These are phyloP conservation scores for Tipula vernalis DNA, from an alignment of 2,888 invertebrate genomes.

Conservation along the genomic window DNA sequence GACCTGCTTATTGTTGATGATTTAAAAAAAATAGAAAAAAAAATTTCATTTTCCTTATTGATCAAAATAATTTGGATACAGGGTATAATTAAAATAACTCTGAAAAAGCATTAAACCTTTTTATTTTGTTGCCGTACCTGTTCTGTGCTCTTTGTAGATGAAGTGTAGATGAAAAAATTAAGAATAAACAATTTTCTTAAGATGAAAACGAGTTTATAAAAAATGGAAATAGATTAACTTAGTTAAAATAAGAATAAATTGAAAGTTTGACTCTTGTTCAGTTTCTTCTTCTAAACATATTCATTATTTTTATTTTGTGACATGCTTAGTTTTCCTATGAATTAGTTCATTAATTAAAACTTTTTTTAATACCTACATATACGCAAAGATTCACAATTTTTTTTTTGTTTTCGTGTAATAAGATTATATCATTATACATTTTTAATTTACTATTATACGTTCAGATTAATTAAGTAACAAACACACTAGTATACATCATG, in stretches of 20 bases:
- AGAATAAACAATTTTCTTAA: neutral
- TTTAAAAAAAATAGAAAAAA: too few species aligned
- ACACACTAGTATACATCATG: too few species aligned
- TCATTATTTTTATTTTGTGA: too few species aligned
- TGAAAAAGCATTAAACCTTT: neutral
- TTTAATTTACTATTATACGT: too few species aligned
- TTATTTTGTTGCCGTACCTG: neutral
- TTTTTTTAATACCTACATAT: too few species aligned
- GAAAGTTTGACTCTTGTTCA: neutral
- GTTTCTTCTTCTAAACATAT: neutral
- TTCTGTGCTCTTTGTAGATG: neutral
- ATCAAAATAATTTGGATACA: neutral
- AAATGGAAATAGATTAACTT: neutral
- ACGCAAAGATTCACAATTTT: too few species aligned
- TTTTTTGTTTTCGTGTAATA: too few species aligned
- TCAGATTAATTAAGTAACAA: too few species aligned
- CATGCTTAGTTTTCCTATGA: too few species aligned
- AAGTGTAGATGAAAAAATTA: neutral
- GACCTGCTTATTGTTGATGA: too few species aligned
- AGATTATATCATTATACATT: too few species aligned
- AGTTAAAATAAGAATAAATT: neutral
- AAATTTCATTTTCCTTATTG: neutral
- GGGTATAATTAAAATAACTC: neutral
- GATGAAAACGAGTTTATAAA: neutral
- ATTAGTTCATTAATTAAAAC: too few species aligned